phyloP scores from a whole-genome alignment of 2,888 invertebrate species.

The Arge pagana region DNA sequence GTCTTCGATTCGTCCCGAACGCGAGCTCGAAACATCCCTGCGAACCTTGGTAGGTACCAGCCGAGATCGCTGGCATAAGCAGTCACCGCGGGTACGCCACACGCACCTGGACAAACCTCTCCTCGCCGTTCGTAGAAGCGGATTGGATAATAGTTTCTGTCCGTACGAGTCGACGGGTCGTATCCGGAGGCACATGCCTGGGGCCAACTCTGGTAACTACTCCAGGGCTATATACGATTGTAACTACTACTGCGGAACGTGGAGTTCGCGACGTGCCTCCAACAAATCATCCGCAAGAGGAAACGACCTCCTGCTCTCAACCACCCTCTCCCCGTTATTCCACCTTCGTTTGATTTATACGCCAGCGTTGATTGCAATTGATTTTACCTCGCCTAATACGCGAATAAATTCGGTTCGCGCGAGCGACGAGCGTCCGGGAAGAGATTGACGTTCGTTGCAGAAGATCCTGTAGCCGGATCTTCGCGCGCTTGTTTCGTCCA shows the following conservation, averaged over 20 bases:
- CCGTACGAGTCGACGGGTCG: not conserved
- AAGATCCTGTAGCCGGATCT: too few relatives aligned
- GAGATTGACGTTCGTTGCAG: too few relatives aligned
- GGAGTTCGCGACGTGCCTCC: conserved; percentile 32
- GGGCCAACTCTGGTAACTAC: not conserved
- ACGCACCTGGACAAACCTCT: conserved; percentile 2
- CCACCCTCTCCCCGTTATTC: not conserved
- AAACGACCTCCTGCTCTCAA: conserved; percentile 24
- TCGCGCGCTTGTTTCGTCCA: too few relatives aligned
- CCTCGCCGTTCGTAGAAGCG: not conserved
- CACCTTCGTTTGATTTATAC: conserved; percentile 44
- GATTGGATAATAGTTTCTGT: conserved; percentile 16
- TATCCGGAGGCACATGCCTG: not conserved
- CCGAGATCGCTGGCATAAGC: too few relatives aligned
- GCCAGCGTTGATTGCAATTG: conserved; percentile 48
- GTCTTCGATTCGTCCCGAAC: too few relatives aligned
- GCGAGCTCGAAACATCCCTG: too few relatives aligned
- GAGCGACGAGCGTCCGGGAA: too few relatives aligned
- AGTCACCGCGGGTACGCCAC: not conserved
- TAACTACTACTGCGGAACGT: conserved; percentile 1
- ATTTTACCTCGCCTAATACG: conserved; percentile 43
- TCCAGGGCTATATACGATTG: not conserved
- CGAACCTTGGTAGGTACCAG: too few relatives aligned
- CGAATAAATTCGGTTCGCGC: too few relatives aligned
- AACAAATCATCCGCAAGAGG: conserved; percentile 43